Evolutionary conservation across 2,888 invertebrate genomes (phyloP), one percentile per base, ranked within the genome.

Genomic region (Eumerus sabulonum): DNA sequence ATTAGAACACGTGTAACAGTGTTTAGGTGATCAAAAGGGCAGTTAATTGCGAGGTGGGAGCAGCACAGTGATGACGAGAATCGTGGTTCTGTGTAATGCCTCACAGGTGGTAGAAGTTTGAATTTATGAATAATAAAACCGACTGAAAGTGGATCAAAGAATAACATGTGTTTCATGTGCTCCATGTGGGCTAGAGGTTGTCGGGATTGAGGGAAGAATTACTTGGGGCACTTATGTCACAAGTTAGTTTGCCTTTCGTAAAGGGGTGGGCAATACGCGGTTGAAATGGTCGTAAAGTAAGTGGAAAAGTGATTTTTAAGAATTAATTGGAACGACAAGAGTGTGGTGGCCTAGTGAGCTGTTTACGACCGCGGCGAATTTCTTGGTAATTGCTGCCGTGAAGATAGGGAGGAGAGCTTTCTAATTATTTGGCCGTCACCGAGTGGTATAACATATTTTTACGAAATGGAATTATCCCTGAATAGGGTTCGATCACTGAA

Each of bases 11-110:
- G 72, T 72, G 72, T 72, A 72, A 67, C 63, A 53, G 62, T 72
- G 63, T 77, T 77, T 72, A 77, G 67, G 67, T 72, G 44, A 68
- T 77, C 67, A 77, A 77, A 73, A 77, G 77, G 72, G 67, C 72
- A 77, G 72, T 68, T 72, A 73, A 67, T 72, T 72, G 62, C 40
- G 60, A 14, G 42, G 12, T 13, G 18, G 11, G 35, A 5, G 12
- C 5, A 11, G 40, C 17, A 16, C 11, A 16, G n/a, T n/a, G n/a
- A 11, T 5, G 36, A 11, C 7, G 36, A 36, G 36, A 36, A 36
- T n/a, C n/a, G 11, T 3, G n/a, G 40, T 40, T 40, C 40, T 40
- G 40, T 40, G 35, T 67, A 76, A 57, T 63, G 76, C 35, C 51
- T 45, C 64, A 38, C 56, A 63, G 51, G 74, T 62, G 62, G 19